Evolutionary conservation across 2,888 invertebrate genomes (phyloP).

Genomic region (Hyposoter dolosus): DNA sequence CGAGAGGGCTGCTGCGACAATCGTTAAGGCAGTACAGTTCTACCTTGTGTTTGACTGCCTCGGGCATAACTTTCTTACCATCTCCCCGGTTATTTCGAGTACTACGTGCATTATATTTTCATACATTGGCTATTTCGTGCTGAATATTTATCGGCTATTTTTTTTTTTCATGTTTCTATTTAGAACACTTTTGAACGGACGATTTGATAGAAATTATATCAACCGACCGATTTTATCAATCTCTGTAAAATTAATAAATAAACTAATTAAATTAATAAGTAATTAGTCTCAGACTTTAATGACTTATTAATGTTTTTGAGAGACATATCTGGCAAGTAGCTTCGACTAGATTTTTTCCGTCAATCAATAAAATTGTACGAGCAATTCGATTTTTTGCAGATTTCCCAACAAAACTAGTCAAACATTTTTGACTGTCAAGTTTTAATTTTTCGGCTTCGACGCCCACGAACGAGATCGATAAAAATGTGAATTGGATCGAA

Average conservation of each 20-base stretch:
- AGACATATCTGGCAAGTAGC: background rate
- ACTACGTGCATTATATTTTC: slow-evolving; percentile 25
- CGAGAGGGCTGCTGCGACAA: slow-evolving; percentile 59
- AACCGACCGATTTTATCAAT: background rate
- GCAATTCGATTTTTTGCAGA: too few species aligned
- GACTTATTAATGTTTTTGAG: background rate
- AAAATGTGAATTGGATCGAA: too few species aligned
- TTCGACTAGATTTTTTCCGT: background rate
- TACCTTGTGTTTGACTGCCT: slow-evolving; percentile 48
- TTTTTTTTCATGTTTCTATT: background rate
- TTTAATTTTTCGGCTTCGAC: too few species aligned
- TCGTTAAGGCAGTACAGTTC: slow-evolving; percentile 15
- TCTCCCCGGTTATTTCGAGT: slow-evolving; percentile 62
- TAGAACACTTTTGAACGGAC: background rate
- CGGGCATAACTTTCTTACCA: slow-evolving; percentile 65
- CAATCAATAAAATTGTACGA: too few species aligned
- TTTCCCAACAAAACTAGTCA: too few species aligned
- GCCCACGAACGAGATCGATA: too few species aligned
- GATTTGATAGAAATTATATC: background rate
- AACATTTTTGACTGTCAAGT: too few species aligned
- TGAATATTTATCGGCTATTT: background rate
- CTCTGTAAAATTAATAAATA: background rate
- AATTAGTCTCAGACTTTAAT: background rate
- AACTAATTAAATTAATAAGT: too few species aligned
- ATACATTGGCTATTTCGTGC: slow-evolving; percentile 16